Conservation (phyloP, 2,113 vertebrate genomes). For the Brachypodius melanocephalos region DNA sequence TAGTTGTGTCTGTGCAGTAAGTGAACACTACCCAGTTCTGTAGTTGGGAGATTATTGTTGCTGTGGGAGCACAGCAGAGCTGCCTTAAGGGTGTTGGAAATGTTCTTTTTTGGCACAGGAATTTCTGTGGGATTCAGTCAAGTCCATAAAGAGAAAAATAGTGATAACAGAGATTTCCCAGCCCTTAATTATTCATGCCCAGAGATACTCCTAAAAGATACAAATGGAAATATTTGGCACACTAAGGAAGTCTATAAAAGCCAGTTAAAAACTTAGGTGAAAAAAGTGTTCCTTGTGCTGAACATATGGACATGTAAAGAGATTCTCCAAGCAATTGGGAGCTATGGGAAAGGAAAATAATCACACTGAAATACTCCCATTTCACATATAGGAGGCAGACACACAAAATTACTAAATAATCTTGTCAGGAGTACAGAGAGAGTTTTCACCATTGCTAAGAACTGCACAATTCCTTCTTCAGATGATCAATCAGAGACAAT, state of each 20-base stretch:
- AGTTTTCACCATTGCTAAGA: not conserved
- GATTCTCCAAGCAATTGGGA: not conserved
- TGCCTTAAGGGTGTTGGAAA: not conserved
- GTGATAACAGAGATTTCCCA: not conserved
- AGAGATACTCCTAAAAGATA: not conserved
- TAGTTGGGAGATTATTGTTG: not conserved
- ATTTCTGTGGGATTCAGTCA: not conserved
- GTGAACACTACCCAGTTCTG: not conserved
- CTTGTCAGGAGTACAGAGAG: not conserved
- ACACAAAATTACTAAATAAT: not conserved
- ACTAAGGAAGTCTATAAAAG: not conserved
- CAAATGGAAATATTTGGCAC: not conserved
- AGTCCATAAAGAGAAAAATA: not conserved
- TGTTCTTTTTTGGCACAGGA: not conserved
- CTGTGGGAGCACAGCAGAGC: not conserved
- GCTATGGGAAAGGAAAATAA: not conserved
- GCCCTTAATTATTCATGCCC: not conserved
- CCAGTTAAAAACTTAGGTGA: not conserved
- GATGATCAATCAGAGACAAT: not conserved
- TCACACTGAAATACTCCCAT: not conserved
- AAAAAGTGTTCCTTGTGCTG: not conserved
- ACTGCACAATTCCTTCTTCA: not conserved
- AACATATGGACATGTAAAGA: not conserved
- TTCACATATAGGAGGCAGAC: not conserved
- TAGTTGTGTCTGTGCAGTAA: constrained; percentile 85